These are phyloP conservation scores for Eucidaris tribuloides DNA, from an alignment of 35 echinoderm and acorn worm species.

Conservation along the genomic window DNA sequence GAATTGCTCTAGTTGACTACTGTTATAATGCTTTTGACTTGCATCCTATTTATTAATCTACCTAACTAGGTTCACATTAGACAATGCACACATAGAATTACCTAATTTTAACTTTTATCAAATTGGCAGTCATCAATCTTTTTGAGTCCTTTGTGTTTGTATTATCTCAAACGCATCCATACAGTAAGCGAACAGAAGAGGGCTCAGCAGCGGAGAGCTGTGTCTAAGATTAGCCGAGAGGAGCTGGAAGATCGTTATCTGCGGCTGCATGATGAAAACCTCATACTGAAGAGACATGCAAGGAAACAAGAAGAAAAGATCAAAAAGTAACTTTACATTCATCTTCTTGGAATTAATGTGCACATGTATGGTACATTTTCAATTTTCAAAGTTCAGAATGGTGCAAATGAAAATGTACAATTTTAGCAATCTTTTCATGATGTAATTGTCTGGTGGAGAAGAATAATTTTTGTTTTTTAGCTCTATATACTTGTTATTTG, in stretches of 20 bases:
- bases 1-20: neutral
- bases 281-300: slow-evolving; percentile 94
- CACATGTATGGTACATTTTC: too few species aligned
- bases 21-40: neutral
- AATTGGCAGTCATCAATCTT: neutral
- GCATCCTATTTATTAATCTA: neutral
- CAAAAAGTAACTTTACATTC: slow-evolving; percentile 96
- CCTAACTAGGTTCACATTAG: neutral
- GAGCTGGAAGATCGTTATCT: slow-evolving; percentile 94
- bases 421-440: too few species aligned
- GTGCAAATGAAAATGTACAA: too few species aligned
- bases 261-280: slow-evolving; percentile 82
- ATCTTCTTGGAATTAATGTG: too few species aligned
- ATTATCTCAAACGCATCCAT: neutral
- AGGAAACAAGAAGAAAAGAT: slow-evolving; percentile 99
- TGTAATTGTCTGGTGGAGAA: too few species aligned
- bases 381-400: too few species aligned
- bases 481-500: too few species aligned
- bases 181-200: slow-evolving; percentile 68
- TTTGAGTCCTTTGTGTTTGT: neutral
- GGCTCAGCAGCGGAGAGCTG: slow-evolving; percentile 77
- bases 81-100: neutral
- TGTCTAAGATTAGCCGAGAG: slow-evolving; percentile 76
- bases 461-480: too few species aligned
- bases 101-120: neutral